A percentile compares a stretch with the other conserved stretches of the same genome.
Conservation (phyloP, 2,888 invertebrate species). For the Taphrorychus bicolor region DNA sequence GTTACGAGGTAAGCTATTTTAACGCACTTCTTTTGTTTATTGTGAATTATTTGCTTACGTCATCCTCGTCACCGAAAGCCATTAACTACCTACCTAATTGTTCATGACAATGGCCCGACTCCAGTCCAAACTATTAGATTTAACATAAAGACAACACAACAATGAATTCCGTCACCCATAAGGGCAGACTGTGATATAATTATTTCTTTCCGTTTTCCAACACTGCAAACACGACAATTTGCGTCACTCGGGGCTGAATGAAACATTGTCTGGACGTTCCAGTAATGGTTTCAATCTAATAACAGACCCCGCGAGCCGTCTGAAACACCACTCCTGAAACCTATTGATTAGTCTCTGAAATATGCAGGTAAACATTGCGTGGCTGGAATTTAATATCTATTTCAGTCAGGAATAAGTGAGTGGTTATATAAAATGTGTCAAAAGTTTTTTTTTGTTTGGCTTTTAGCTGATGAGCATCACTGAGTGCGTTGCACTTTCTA, state of each 20-base stretch:
- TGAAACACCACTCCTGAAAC: slow-evolving; percentile 25
- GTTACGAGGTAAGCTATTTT: slow-evolving; percentile 52
- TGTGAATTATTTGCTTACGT: too few relatives aligned
- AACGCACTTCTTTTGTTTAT: not conserved
- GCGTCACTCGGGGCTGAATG: not conserved
- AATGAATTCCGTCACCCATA: not conserved
- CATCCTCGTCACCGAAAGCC: not conserved
- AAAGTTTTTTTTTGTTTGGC: not conserved
- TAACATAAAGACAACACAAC: not conserved
- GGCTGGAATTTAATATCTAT: slow-evolving; percentile 21
- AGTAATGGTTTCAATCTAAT: slow-evolving; percentile 17
- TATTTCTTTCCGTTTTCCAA: slow-evolving; percentile 5
- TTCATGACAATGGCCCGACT: not conserved
- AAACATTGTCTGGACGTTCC: slow-evolving; percentile 15
- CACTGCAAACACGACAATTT: not conserved
- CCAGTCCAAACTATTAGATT: not conserved
- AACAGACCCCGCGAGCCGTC: slow-evolving; percentile 14
- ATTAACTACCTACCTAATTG: not conserved
- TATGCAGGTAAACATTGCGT: slow-evolving; percentile 27
- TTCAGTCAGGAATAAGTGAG: not conserved
- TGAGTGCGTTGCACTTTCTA: not conserved
- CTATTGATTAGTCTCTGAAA: slow-evolving; percentile 28
- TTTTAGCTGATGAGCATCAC: too few relatives aligned
- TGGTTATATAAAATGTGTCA: not conserved
- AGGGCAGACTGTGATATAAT: not conserved